Evolutionary conservation across 1,140 invertebrate species (phyloP), one percentile per base, ranked within the genome.

Genomic region (Coptotermes formosanus): DNA sequence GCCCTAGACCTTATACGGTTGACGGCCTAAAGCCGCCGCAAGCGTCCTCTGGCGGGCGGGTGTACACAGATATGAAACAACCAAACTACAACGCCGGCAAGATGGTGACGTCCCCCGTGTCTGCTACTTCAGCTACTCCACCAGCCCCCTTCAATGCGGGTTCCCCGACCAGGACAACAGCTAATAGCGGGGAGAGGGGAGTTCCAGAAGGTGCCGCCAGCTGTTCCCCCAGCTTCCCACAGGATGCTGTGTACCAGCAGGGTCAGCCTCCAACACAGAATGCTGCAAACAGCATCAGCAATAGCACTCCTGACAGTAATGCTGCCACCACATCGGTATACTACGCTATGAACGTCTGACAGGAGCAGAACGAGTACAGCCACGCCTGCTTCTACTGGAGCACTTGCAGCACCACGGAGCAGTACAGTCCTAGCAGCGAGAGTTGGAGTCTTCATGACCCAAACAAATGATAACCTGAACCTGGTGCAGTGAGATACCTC

Each of bases 191-290:
- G n/a, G 89, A 89, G 87, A 88, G 89, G 25, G 89, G 89, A 55
- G 88, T 89, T 85, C 89, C 90, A 85, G 89, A 92, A 89, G 89
- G 91, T 90, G 52, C 89, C 88, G 85, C 90, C 86, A 83, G 91
- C 90, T 88, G 92, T 90, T 82, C 91, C 88, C 90, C 21, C 89
- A 90, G 69, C 91, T 90, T 83, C 91, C 92, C 16, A 92, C 92
- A 44, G 93, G 94, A 89, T 91, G 93, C 19, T 93, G 93, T 4
- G 93, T 94, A 12, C 94, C 94, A 11, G 94, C 94, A 88, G 94
- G 94, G 32, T 92, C 92, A 2, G 64, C 25, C 64, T 30, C 64
- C 64, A 30, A 25, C 64, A 9, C 8, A 25, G 16, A 52, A 3
- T 44, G 83, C 83, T 52, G 1, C 45, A 44, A 48, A 32, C 69